These are phyloP conservation scores for Pyrocoelia pectoralis DNA, from an alignment of 2,888 invertebrate genomes.

Conservation along the genomic window DNA sequence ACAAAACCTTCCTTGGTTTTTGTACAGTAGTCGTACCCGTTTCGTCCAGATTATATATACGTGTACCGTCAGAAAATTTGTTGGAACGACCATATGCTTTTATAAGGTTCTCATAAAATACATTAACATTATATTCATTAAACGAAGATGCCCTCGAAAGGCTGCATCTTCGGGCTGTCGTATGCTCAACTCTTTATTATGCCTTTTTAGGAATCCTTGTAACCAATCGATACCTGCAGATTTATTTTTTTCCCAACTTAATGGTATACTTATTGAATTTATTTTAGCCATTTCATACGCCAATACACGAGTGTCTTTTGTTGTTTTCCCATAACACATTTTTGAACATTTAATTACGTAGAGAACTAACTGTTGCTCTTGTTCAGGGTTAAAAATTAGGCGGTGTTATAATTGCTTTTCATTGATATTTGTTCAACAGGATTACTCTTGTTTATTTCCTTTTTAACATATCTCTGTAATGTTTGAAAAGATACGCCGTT, in stretches of 20 bases:
- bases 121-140: not conserved
- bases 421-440: no score
- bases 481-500: conserved; percentile 20
- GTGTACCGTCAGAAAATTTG: not conserved
- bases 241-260: no score
- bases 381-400: conserved; percentile 18
- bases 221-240: conserved; percentile 40
- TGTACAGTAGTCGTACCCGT: no score
- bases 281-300: conserved; percentile 27
- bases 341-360: conserved; percentile 15
- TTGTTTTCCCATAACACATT: conserved; percentile 32
- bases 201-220: conserved; percentile 35
- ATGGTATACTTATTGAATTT: conserved; percentile 24
- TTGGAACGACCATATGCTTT: not conserved
- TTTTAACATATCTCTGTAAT: conserved; percentile 22
- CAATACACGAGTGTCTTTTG: conserved; percentile 14
- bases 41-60: conserved; percentile 2
- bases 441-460: not conserved
- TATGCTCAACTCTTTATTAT: conserved; percentile 15
- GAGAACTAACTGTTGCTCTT: conserved; percentile 6
- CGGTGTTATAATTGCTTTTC: no score
- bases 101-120: not conserved
- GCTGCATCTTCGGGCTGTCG: conserved; percentile 3
- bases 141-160: not conserved
- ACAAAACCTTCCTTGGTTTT: conserved; percentile 19